Percentiles rank a stretch among this genome's conserved stretches.
These are phyloP conservation scores for Campylorhamphus procurvoides DNA, from an alignment of 2,113 vertebrate genomes.

Conservation along the genomic window DNA sequence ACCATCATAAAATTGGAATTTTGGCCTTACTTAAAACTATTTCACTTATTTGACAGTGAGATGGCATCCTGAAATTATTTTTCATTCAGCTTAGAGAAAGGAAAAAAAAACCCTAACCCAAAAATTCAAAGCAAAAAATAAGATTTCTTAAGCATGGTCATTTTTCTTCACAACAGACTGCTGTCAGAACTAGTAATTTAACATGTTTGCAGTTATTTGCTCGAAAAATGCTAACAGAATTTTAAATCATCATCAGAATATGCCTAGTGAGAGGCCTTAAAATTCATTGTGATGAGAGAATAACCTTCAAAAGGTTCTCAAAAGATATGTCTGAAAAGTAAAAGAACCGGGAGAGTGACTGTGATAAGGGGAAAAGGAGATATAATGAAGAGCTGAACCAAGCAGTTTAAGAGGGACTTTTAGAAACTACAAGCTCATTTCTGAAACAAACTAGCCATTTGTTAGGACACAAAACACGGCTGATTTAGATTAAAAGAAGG, in stretches of 20 bases:
- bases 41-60: background rate
- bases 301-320: background rate
- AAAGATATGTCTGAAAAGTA: background rate
- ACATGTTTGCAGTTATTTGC: background rate
- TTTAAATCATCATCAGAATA: background rate
- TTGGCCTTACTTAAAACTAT: background rate
- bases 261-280: background rate
- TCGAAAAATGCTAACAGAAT: background rate
- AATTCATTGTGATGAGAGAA: background rate
- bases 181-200: background rate
- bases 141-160: background rate
- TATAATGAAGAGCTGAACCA: background rate
- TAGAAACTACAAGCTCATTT: background rate
- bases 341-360: background rate
- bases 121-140: background rate
- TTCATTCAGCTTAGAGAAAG: background rate
- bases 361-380: background rate
- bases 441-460: background rate
- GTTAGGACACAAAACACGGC: background rate
- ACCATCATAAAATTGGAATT: background rate
- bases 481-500: background rate
- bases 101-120: background rate
- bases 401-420: background rate
- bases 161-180: background rate
- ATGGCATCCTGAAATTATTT: background rate